phyloP scores from a whole-genome alignment of 2,113 vertebrate species.

The Rhinolophus ferrumequinum region DNA sequence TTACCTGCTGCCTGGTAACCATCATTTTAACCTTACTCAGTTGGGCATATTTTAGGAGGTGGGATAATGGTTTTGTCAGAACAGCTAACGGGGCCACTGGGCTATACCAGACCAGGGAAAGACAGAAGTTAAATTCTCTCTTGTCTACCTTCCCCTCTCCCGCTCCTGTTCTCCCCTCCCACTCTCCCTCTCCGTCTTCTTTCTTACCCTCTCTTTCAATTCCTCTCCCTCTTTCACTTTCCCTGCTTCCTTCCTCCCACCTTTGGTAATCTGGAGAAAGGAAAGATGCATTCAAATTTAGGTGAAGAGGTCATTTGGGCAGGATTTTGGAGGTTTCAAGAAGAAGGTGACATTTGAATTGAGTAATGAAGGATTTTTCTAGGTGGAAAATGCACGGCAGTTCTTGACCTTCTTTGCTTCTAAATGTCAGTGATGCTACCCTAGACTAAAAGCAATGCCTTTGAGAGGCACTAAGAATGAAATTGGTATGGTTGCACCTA shows the following conservation, averaged over 20 bases:
- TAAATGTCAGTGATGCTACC: not conserved
- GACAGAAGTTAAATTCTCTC: not conserved
- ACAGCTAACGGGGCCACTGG: not conserved
- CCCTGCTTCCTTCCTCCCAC: not conserved
- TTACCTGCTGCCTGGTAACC: not conserved
- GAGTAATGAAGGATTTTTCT: conserved; percentile 27
- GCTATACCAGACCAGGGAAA: not conserved
- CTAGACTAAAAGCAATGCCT: conserved; percentile 7
- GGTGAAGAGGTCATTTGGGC: not conserved
- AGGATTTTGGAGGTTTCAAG: not conserved
- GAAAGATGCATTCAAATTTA: not conserved
- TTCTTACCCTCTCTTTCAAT: not conserved
- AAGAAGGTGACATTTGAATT: conserved; percentile 31
- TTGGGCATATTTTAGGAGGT: not conserved
- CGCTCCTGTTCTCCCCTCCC: conserved; percentile 31
- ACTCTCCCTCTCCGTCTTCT: conserved; percentile 48
- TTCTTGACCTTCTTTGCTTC: not conserved
- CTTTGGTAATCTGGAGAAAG: not conserved
- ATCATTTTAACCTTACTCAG: not conserved
- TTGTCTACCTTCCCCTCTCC: not conserved
- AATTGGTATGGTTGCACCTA: not conserved
- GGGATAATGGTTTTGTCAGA: not conserved
- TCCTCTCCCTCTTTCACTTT: not conserved
- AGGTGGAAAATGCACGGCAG: not conserved
- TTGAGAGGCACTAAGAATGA: not conserved